Evolutionary conservation across 2,797 vertebrate species (phyloP).

Genomic region (Sphenopsis melanotis): DNA sequence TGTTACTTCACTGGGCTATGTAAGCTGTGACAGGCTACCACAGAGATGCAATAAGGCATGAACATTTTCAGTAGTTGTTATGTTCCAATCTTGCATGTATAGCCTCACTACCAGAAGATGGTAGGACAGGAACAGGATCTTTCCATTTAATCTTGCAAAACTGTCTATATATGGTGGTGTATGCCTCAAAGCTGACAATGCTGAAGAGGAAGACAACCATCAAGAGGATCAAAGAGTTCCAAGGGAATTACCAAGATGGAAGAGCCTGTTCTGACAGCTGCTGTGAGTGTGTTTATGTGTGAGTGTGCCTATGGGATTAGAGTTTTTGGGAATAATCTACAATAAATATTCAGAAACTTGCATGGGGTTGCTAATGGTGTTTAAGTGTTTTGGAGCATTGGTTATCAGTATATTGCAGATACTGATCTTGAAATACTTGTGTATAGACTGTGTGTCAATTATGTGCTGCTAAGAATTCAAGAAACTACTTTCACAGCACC

Average conservation of each 20-base stretch:
- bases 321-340: neutral
- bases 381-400: neutral
- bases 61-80: neutral
- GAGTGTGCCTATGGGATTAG: neutral
- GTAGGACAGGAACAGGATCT: neutral
- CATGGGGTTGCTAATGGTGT: neutral
- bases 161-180: neutral
- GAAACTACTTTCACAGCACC: neutral
- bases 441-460: neutral
- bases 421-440: neutral
- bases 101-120: neutral
- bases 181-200: neutral
- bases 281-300: neutral
- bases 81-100: neutral
- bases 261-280: neutral
- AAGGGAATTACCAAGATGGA: neutral
- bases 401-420: neutral
- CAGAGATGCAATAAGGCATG: neutral
- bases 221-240: neutral
- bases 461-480: neutral
- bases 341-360: neutral
- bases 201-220: neutral
- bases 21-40: neutral
- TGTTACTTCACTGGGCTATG: neutral
- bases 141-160: neutral